A percentile compares a stretch with the other conserved stretches of the same genome.
These are phyloP conservation scores for Parauchenoglanis ngamensis DNA, from an alignment of 2,797 vertebrate species.

Conservation along the genomic window DNA sequence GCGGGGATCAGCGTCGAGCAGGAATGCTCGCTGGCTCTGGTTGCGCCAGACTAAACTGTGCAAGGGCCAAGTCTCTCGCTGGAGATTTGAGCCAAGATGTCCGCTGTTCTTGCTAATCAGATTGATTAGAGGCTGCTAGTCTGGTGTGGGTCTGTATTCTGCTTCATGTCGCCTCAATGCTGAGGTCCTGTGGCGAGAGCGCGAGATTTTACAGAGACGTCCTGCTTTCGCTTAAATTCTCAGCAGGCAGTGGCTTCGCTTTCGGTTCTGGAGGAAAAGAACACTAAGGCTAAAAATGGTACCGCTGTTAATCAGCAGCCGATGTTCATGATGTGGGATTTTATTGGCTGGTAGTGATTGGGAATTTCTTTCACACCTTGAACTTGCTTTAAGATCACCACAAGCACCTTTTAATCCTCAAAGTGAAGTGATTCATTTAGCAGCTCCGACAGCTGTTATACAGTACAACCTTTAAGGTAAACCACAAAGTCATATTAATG, in stretches of 20 bases:
- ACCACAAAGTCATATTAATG: neutral
- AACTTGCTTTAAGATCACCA: neutral
- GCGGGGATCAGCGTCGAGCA: constrained; percentile 62
- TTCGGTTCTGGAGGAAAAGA: neutral
- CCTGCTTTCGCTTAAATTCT: neutral
- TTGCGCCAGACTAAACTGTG: constrained; percentile 71
- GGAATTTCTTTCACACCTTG: neutral
- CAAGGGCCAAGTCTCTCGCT: constrained; percentile 61
- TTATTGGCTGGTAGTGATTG: neutral
- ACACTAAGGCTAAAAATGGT: neutral
- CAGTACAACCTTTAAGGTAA: neutral
- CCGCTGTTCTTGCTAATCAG: constrained; percentile 70
- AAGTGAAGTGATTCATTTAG: neutral
- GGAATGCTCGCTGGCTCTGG: constrained; percentile 57
- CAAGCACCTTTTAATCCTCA: neutral
- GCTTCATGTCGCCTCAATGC: neutral
- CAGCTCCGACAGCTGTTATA: neutral
- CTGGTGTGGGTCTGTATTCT: neutral
- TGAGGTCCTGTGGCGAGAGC: neutral
- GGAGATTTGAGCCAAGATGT: constrained; percentile 71
- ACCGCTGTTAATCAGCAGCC: neutral
- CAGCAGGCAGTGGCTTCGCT: neutral
- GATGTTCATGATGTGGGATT: neutral
- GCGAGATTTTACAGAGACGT: neutral
- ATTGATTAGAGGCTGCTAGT: constrained; percentile 72